These are phyloP conservation scores for Calypte anna DNA, from an alignment of 2,113 vertebrate genomes.

Conservation along the genomic window DNA sequence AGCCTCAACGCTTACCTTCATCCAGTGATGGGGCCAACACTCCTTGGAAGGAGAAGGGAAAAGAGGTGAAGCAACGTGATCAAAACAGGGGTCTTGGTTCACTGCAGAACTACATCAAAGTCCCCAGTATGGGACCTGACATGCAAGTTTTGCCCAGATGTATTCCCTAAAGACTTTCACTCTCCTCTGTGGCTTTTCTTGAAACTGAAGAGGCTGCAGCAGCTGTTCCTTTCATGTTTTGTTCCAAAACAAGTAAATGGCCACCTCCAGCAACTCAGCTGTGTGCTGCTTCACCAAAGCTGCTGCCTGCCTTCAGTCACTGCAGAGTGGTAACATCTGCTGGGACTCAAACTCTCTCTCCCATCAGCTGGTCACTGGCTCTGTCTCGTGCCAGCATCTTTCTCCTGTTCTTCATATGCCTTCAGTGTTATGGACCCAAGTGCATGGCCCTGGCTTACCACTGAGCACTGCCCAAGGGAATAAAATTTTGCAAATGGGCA, in stretches of 20 bases:
- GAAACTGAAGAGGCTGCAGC: neutral
- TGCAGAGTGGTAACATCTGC: accelerated
- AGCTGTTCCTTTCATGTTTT: neutral
- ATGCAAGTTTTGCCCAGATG: neutral
- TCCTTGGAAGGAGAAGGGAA: neutral
- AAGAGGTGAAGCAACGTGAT: neutral
- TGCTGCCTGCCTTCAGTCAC: neutral
- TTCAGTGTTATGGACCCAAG: neutral
- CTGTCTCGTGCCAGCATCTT: neutral
- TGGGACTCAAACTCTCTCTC: neutral
- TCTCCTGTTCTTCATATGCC: neutral
- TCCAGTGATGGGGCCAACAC: too few relatives aligned
- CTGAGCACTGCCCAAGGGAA: neutral
- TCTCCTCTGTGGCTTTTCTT: neutral
- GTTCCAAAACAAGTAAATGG: neutral
- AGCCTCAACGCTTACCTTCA: neutral
- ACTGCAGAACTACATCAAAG: neutral
- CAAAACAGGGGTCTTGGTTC: neutral
- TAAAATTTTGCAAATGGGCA: neutral
- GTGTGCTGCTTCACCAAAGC: neutral
- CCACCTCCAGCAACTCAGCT: neutral
- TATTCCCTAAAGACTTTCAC: neutral
- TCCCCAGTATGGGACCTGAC: accelerated
- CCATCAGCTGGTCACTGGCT: neutral
- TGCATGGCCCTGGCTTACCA: neutral